A percentile compares a stretch with the other conserved stretches of the same genome.
Conservation (phyloP, 2,888 invertebrate genomes). For the Chymomyza amoena region DNA sequence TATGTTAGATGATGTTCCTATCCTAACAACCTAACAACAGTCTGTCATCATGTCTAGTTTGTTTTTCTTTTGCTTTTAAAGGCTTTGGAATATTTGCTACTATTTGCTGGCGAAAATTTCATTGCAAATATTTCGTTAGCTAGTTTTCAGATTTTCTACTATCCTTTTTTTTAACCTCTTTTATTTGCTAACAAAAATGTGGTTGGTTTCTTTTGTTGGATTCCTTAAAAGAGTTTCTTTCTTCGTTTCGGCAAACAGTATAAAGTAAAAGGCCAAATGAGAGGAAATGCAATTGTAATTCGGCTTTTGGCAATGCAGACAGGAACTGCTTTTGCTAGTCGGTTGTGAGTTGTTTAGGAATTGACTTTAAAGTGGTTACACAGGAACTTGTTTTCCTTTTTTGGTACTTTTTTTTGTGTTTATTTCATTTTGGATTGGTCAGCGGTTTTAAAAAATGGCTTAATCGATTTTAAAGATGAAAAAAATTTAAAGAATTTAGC, state of each 20-base stretch:
- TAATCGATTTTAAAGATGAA: too few species aligned
- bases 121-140: constrained; percentile 20
- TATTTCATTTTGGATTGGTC: not conserved
- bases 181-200: not conserved
- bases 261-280: not conserved
- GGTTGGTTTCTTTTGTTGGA: not conserved
- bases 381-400: not conserved
- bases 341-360: not conserved
- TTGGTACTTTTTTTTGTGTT: not conserved
- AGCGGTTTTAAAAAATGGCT: too few species aligned
- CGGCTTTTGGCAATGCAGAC: not conserved
- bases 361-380: not conserved
- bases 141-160: not conserved
- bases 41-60: constrained; percentile 40
- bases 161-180: constrained; percentile 5
- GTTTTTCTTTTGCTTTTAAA: constrained; percentile 45
- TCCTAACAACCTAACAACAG: constrained; percentile 3
- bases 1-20: constrained; percentile 13
- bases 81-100: constrained; percentile 32
- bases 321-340: not conserved
- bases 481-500: too few species aligned
- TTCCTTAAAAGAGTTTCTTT: not conserved
- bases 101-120: constrained; percentile 24
- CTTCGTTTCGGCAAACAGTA: not conserved
- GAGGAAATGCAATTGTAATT: not conserved